Evolutionary conservation across 2,888 invertebrate species (phyloP).

Genomic region (Saturnia japonica): DNA sequence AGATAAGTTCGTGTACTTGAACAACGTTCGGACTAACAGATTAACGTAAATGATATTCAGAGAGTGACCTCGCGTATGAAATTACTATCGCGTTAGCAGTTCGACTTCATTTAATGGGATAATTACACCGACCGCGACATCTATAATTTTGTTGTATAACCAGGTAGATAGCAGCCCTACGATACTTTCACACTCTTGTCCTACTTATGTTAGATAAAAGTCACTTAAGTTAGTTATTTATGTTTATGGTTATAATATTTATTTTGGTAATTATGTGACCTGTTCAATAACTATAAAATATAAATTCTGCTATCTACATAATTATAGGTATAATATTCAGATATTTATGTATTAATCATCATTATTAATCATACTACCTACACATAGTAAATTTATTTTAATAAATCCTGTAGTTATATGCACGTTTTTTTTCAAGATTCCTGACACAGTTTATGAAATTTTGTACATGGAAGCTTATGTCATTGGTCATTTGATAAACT

Average conservation of each 20-base stretch:
- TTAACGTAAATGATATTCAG: conserved; percentile 46
- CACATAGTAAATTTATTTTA: no score
- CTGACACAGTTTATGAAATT: no score
- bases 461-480: no score
- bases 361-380: no score
- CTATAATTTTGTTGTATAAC: neutral
- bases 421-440: no score
- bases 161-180: neutral
- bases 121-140: neutral
- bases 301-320: no score
- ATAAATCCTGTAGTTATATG: no score
- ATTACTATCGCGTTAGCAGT: conserved; percentile 11
- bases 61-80: conserved; percentile 24
- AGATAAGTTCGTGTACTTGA: neutral
- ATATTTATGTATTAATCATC: no score
- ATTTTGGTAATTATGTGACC: neutral
- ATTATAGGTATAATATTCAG: no score
- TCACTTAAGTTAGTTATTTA: no score
- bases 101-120: neutral
- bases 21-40: conserved; percentile 41
- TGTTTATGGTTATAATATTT: neutral
- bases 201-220: neutral
- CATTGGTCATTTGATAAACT: no score
- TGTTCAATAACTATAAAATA: neutral
- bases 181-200: neutral